Base-by-base conservation (phyloP, 1,140 invertebrate species). In the Hylyphantes graminicola region DNA sequence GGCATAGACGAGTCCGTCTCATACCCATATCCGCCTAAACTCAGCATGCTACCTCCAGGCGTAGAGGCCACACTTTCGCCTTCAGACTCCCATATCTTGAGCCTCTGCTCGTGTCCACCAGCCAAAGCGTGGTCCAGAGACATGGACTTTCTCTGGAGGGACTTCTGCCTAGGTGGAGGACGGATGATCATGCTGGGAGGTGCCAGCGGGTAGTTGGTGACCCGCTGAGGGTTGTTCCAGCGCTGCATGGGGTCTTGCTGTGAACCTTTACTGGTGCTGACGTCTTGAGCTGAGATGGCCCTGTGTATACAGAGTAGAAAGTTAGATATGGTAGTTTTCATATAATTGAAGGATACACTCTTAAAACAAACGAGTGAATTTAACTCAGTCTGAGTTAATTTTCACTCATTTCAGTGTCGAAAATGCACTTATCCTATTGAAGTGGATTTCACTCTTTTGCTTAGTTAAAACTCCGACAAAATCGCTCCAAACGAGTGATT, bases 121-220 rank as follows among this genome's bases (percentile, higher is more conserved):
- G 57, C 15, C 11, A 89, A 90, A 15, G 93, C 94, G 88, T 95
- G 94, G 89, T 95, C 94, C 57, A 95, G 89, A 17, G 94, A 95
- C 19, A 95, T 88, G 89, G 93, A 94, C 87, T 94, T 95, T 74
- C 94, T 91, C 86, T 94, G 92, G 13, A 95, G 89, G 87, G 91
- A 92, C 81, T 92, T 92, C 87, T 82, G 87, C 82, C 74, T 84
- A 64, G 85, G 90, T 87, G 86, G 91, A 86, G 17, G 88, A 48
- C 63, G 87, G n/a, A 88, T 89, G 89, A 87, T 90, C 89, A 21
- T 89, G 88, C 85, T 90, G 19, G 88, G 88, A 70, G 86, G 88
- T 48, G 85, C 87, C 35, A 85, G 59, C 12, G 85, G 85, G 13
- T 85, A 78, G 21, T 86, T 86, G 53, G 83, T 80, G 13, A 87